Conservation (phyloP, 2,888 invertebrate species). For the Pterostichus madidus region DNA sequence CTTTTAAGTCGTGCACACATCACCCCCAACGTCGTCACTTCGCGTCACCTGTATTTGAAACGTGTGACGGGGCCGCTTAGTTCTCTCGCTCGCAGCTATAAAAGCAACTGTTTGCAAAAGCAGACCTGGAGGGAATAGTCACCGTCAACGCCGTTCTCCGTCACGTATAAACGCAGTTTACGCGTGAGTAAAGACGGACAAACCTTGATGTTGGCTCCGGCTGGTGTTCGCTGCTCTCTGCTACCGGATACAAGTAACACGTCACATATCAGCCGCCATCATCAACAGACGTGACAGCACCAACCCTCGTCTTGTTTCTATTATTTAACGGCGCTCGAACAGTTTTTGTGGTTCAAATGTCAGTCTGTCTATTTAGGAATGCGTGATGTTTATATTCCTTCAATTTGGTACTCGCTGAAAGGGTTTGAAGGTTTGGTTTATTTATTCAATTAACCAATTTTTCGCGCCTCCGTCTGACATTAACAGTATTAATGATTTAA, state of each 20-base stretch:
- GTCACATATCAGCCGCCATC: constrained; percentile 20
- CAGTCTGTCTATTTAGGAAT: background rate
- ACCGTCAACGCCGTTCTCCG: background rate
- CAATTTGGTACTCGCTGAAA: background rate
- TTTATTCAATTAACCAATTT: no score
- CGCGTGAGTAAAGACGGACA: no score
- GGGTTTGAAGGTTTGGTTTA: background rate
- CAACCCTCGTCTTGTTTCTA: constrained; percentile 24
- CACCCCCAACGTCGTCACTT: background rate
- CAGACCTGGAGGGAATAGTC: background rate
- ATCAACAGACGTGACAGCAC: constrained; percentile 26
- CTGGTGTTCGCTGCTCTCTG: no score
- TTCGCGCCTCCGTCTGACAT: no score
- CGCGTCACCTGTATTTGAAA: constrained; percentile 17
- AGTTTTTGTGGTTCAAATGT: background rate
- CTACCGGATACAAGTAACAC: background rate
- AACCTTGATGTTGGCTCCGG: no score
- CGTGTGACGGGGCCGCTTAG: background rate
- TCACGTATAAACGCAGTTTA: background rate
- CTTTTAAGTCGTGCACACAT: background rate
- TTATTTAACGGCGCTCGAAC: constrained; percentile 10
- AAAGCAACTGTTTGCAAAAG: constrained; percentile 3
- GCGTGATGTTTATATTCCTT: constrained; percentile 7
- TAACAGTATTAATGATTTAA: no score
- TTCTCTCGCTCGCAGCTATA: background rate